A percentile compares a stretch with the other conserved stretches of the same genome.
These are phyloP conservation scores for Pitta sordida DNA, from an alignment of 2,113 vertebrate species.

Conservation along the genomic window DNA sequence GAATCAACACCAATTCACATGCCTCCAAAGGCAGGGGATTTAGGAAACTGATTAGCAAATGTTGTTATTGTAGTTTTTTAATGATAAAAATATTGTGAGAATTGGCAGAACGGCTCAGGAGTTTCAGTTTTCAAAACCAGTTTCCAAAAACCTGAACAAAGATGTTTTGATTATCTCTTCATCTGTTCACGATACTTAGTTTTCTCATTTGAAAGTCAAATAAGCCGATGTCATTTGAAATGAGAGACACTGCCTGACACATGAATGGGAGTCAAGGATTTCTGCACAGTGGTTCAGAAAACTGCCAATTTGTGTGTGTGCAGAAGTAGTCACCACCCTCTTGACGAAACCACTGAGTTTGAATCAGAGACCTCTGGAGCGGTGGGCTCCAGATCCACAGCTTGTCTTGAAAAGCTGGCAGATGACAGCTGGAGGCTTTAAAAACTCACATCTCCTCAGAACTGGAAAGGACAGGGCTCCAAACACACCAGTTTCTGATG, in stretches of 20 bases:
- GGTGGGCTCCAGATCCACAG: not conserved
- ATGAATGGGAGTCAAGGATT: slow-evolving; percentile 52
- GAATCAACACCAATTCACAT: not conserved
- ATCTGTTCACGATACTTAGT: slow-evolving; percentile 58
- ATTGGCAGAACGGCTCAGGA: slow-evolving; percentile 26
- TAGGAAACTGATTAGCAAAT: not conserved
- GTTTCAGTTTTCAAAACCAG: slow-evolving; percentile 34
- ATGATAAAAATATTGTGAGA: slow-evolving; percentile 59
- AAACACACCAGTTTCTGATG: not conserved
- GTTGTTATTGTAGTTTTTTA: slow-evolving; percentile 18
- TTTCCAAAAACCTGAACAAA: slow-evolving; percentile 62
- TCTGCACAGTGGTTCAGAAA: slow-evolving; percentile 11
- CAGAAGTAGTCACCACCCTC: slow-evolving; percentile 20
- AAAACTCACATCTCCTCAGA: not conserved
- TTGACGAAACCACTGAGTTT: not conserved
- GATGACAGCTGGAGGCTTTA: slow-evolving; percentile 39
- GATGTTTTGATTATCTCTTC: slow-evolving; percentile 65
- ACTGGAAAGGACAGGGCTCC: not conserved
- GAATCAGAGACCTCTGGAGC: not conserved
- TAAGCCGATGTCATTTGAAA: slow-evolving; percentile 36
- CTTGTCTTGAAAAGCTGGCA: slow-evolving; percentile 1
- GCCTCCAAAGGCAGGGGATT: not conserved
- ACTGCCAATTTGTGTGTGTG: slow-evolving; percentile 3
- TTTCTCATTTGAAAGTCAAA: slow-evolving; percentile 64
- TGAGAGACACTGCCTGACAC: slow-evolving; percentile 23